Evolutionary conservation across 1,140 invertebrate genomes (phyloP), one percentile per base, ranked within the genome.

Genomic region (Drosophila gunungcola): DNA sequence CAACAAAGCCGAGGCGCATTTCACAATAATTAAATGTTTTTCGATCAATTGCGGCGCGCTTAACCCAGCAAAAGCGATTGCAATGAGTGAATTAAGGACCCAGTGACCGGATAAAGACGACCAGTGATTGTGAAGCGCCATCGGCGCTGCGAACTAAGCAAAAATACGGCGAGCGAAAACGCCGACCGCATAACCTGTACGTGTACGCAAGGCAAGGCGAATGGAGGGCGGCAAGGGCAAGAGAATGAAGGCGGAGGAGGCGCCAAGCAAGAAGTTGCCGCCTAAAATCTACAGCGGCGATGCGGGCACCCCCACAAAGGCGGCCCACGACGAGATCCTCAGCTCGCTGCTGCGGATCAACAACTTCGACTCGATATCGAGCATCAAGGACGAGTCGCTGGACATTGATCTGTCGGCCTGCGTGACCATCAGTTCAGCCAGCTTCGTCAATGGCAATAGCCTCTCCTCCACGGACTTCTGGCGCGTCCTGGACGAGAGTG

Each of bases 251-350:
- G 82, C 90, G 86, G 82, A 91, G 86, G 83, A 90, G 81, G 86
- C 86, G 86, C 82, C 86, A 90, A 90, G 82, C 84, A 91, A 91
- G 73, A 91, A 91, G 86, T 91, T 91, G 89, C 89, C 89, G 89
- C 89, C 89, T 91, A 91, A 91, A 91, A 84, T 90, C 34, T 81
- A 78, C 73, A 78, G 63, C 60, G 60, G 60, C 5, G 86, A 80
- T 63, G 70, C 63, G 16, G 75, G 84, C 55, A 89, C 84, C 34
- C 84, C 82, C 67, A 79, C 83, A 7, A 82, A 88, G 76, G 83
- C 88, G 54, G 80, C 83, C 16, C 76, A 91, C 56, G 91, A 92
- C 70, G 91, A 92, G 69, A 92, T 92, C 52, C 70, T 92, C 13
- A 90, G 75, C 56, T 85, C 91, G 2, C 52, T 92, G 55, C 64